Conservation (phyloP, 2,888 invertebrate genomes). For the Athalia cordata region DNA sequence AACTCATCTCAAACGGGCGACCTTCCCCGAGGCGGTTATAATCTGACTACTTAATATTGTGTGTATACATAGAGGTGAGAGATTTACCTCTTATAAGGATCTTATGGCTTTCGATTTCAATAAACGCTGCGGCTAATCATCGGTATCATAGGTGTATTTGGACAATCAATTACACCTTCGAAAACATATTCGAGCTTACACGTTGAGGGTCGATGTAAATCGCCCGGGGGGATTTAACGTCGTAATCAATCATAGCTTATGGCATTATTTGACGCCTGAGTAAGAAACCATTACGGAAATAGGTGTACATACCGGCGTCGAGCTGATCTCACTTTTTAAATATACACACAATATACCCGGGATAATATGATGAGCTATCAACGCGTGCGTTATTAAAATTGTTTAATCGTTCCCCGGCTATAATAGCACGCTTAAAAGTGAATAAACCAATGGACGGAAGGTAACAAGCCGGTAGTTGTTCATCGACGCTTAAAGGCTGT, state of each 20-base stretch:
- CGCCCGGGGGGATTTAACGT: slow-evolving; percentile 27
- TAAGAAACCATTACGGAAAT: slow-evolving; percentile 34
- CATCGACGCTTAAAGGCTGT: slow-evolving; percentile 13
- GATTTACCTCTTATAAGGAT: background rate
- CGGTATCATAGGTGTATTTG: slow-evolving; percentile 5
- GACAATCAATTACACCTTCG: slow-evolving; percentile 40
- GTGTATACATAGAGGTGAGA: background rate
- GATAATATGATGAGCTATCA: background rate
- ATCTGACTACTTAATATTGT: background rate
- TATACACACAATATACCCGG: background rate
- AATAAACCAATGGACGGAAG: background rate
- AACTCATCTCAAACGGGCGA: background rate
- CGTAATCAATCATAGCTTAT: slow-evolving; percentile 38
- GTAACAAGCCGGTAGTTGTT: background rate
- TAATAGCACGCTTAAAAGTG: background rate
- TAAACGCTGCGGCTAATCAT: slow-evolving; percentile 22
- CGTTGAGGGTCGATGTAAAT: slow-evolving; percentile 38
- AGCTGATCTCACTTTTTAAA: slow-evolving; percentile 42
- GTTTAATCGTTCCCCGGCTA: background rate
- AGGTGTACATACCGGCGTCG: background rate
- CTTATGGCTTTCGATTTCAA: slow-evolving; percentile 39
- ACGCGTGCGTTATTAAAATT: slow-evolving; percentile 24
- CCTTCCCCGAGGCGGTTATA: slow-evolving; percentile 25
- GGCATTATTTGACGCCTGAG: slow-evolving; percentile 33
- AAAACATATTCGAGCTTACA: slow-evolving; percentile 19